Base-by-base conservation (phyloP, 2,888 invertebrate genomes). In the Gisinianus flammeolus region DNA sequence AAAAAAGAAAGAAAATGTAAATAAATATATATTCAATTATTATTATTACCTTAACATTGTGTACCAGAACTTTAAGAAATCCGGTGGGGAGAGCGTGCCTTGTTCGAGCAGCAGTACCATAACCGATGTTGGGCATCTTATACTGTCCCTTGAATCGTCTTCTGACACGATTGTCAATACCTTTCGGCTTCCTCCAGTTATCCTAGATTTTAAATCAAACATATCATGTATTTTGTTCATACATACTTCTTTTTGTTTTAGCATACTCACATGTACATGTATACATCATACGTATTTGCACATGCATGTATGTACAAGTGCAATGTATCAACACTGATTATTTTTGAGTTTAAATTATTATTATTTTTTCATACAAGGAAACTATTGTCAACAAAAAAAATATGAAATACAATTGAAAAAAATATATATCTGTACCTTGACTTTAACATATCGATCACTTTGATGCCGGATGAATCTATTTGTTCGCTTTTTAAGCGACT, bases 161-260 rank as follows among this genome's bases (percentile, higher is more conserved):
- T 85, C 99, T 93, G 70, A 99, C 98, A 89, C 98, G 92, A 92
- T 99, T 99, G 90, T 99, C 99, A 89, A 99, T 99, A 96, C 99
- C 99, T 90, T 98, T 98, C 26, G 99, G 99, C 90, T 98, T 99
- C 87, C 99, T 93, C 99, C 99, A 99, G 92, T 95, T 97, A 85
- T 94, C 91, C 95, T 95, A 88, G 87, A 83, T 75, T 74, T 28
- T 31, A 72, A 82, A 74, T 77, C 31, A 74, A 54, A 69, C 12
- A n/a, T n/a, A n/a, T n/a, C 62, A 22, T 58, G n/a, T 33, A 70
- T 22, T 35, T 33, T 44, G 8, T 67, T 67, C 31, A 30, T n/a
- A n/a, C n/a, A n/a, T n/a, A n/a, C n/a, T n/a, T n/a, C n/a, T n/a
- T n/a, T n/a, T n/a, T n/a, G n/a, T n/a, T n/a, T n/a, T n/a, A n/a